Evolutionary conservation across 2,113 vertebrate species (phyloP).

Genomic region (Festucalex cinctus): DNA sequence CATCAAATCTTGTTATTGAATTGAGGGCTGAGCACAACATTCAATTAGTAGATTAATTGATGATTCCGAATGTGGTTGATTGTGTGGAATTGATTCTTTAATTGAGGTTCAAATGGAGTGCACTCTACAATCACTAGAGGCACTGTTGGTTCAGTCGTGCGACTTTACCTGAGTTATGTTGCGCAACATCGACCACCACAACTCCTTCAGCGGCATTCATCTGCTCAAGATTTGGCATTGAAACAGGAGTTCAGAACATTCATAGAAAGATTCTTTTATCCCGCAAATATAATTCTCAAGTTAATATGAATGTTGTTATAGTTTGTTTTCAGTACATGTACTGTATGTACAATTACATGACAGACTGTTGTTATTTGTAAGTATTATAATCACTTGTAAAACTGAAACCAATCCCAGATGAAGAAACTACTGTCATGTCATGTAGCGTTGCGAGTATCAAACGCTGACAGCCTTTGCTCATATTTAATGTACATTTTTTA

Average conservation of each 20-base stretch:
- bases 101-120: not conserved
- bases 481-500: conserved; percentile 10
- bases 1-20: conserved; percentile 1
- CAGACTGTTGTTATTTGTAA: conserved; percentile 27
- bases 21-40: not conserved
- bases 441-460: conserved; percentile 21
- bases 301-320: conserved; percentile 30
- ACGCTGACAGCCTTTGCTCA: not conserved
- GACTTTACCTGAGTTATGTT: too few species aligned
- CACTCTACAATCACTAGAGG: not conserved
- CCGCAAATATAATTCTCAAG: not conserved
- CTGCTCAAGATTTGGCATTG: too few species aligned
- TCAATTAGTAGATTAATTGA: not conserved
- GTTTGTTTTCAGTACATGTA: conserved; percentile 41
- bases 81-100: not conserved
- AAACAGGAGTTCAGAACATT: too few species aligned
- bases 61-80: not conserved
- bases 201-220: too few species aligned
- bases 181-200: too few species aligned
- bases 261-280: too few species aligned
- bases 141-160: not conserved
- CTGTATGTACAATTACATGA: conserved; percentile 22
- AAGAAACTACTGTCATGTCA: conserved; percentile 34
- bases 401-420: conserved; percentile 30
- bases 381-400: conserved; percentile 36